Conservation (phyloP, 2,113 vertebrate genomes). For the Siniperca chuatsi region DNA sequence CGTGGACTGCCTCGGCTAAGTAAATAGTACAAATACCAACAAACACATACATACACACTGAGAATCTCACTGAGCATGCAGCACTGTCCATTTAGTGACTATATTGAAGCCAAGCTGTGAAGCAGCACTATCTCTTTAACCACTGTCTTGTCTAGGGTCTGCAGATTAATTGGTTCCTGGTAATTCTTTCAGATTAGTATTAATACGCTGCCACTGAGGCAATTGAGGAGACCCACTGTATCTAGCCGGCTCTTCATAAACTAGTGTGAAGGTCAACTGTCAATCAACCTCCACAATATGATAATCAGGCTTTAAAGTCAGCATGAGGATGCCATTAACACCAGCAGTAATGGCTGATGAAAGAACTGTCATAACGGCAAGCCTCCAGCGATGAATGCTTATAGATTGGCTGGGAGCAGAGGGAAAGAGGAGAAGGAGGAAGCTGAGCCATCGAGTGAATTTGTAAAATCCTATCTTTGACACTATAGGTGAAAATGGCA, state of each 20-base stretch:
- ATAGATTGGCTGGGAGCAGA: slow-evolving; percentile 42
- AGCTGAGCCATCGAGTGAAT: slow-evolving; percentile 25
- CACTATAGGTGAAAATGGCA: slow-evolving; percentile 6
- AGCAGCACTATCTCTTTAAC: slow-evolving; percentile 68
- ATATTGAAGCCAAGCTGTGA: slow-evolving; percentile 39
- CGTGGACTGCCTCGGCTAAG: slow-evolving; percentile 26
- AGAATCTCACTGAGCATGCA: neutral
- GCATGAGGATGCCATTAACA: slow-evolving; percentile 74
- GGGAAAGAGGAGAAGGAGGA: slow-evolving; percentile 20
- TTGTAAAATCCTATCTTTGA: slow-evolving; percentile 40
- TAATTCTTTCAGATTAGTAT: slow-evolving; percentile 85
- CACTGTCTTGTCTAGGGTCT: slow-evolving; percentile 57
- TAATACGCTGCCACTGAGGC: slow-evolving; percentile 78
- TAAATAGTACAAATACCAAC: neutral
- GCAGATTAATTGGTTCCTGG: slow-evolving; percentile 80
- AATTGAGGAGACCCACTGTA: slow-evolving; percentile 67
- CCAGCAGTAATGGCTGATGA: slow-evolving; percentile 68
- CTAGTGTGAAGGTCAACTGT: slow-evolving; percentile 84
- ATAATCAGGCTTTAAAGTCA: slow-evolving; percentile 79
- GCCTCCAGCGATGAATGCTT: slow-evolving; percentile 53
- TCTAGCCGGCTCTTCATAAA: slow-evolving; percentile 75
- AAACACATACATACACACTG: neutral
- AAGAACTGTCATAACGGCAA: slow-evolving; percentile 69
- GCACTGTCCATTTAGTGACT: neutral
- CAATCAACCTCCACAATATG: slow-evolving; percentile 82